Conservation (phyloP, 35 echinoderm and acorn worm genomes). For the Diadema setosum region DNA sequence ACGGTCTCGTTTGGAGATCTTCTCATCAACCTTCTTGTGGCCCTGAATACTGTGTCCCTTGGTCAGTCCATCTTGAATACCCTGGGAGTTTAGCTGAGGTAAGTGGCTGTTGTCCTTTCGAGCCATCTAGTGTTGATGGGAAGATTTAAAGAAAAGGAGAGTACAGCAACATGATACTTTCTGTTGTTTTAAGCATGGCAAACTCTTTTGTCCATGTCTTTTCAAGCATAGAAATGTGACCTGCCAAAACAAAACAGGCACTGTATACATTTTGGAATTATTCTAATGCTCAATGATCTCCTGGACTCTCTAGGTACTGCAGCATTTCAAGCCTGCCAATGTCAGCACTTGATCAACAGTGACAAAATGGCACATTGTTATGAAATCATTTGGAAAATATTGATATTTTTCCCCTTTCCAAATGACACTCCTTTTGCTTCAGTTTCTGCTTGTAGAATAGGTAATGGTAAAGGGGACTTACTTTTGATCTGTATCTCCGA, state of each 20-base stretch:
- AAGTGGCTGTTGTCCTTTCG: conserved; percentile 23
- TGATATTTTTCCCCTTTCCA: no score
- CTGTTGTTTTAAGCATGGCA: not conserved
- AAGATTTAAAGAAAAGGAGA: not conserved
- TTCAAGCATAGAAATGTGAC: not conserved
- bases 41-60: not conserved
- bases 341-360: no score
- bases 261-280: not conserved
- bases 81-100: conserved; percentile 9
- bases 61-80: not conserved
- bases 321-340: no score
- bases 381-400: no score
- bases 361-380: no score
- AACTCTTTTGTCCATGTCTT: no score
- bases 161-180: not conserved
- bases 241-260: not conserved
- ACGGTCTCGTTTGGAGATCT: not conserved
- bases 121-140: no score
- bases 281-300: not conserved
- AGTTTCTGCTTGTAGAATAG: no score
- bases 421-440: no score
- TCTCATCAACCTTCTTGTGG: not conserved
- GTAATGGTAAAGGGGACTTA: no score
- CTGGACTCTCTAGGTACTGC: not conserved
- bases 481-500: conserved; percentile 8